Percentiles rank a stretch among this genome's conserved stretches.
phyloP scores from a whole-genome alignment of 2,797 vertebrate species.

The Gallinago solitaria region DNA sequence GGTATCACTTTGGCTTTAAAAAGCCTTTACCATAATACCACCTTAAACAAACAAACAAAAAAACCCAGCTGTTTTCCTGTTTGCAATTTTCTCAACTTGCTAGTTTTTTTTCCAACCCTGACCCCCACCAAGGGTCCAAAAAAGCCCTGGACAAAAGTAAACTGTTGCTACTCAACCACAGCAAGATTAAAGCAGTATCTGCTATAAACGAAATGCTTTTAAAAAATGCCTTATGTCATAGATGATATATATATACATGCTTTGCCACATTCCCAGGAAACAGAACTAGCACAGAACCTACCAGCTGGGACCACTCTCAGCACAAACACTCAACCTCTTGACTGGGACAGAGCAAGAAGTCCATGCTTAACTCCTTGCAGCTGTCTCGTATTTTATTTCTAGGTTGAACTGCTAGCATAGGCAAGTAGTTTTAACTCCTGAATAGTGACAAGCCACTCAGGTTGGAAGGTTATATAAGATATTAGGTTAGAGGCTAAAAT shows the following conservation, averaged over 20 bases:
- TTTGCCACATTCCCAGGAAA: conserved; percentile 9
- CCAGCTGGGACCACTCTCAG: neutral
- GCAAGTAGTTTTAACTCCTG: neutral
- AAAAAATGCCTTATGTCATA: neutral
- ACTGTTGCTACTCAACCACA: neutral
- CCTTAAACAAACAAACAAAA: neutral
- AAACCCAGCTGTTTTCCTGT: neutral
- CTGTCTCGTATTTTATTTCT: neutral
- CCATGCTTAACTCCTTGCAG: neutral
- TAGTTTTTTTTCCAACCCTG: neutral
- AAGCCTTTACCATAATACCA: neutral
- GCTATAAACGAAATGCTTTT: neutral
- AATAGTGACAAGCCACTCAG: neutral
- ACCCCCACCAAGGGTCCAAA: neutral
- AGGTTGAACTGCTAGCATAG: neutral
- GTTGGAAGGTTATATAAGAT: neutral
- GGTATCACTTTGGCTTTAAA: neutral
- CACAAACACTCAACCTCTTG: neutral
- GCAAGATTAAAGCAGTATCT: neutral
- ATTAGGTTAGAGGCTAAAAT: neutral
- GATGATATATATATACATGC: neutral
- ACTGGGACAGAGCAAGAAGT: neutral
- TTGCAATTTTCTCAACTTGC: neutral
- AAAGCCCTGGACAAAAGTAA: neutral
- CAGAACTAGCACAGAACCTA: neutral